Conservation (phyloP, 2,888 invertebrate genomes). For the Pollenia amentaria region DNA sequence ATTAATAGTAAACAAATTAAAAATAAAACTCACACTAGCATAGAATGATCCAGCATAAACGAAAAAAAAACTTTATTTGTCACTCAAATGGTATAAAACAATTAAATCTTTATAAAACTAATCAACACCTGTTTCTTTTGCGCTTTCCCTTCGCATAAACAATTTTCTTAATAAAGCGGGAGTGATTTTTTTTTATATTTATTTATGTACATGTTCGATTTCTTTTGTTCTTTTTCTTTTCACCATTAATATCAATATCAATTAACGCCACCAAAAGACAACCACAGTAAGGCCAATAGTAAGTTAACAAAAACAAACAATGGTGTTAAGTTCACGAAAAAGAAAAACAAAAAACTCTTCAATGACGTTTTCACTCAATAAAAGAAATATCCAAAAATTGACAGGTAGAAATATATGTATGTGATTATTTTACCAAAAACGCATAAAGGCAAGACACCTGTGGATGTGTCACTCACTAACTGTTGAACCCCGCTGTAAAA, state of each 20-base stretch:
- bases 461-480: slow-evolving; percentile 38
- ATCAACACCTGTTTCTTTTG: slow-evolving; percentile 28
- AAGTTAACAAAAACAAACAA: slow-evolving; percentile 24
- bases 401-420: slow-evolving; percentile 74
- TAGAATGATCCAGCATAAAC: neutral
- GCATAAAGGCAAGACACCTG: slow-evolving; percentile 67
- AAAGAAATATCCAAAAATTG: slow-evolving; percentile 73
- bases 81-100: slow-evolving; percentile 48
- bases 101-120: slow-evolving; percentile 51
- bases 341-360: slow-evolving; percentile 73
- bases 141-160: neutral
- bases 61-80: slow-evolving; percentile 19
- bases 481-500: neutral
- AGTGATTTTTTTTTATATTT: slow-evolving; percentile 41
- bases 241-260: slow-evolving; percentile 66
- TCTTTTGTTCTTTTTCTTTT: slow-evolving; percentile 11
- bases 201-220: slow-evolving; percentile 12
- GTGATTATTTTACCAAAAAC: slow-evolving; percentile 62
- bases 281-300: slow-evolving; percentile 73
- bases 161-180: neutral
- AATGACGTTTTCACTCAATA: slow-evolving; percentile 38
- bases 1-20: slow-evolving; percentile 32
- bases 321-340: slow-evolving; percentile 21
- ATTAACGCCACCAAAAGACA: slow-evolving; percentile 81
- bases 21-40: neutral